Percentiles rank a stretch among this genome's conserved stretches.
Evolutionary conservation across 2,888 invertebrate species (phyloP).

Genomic region (Volucella inflata): DNA sequence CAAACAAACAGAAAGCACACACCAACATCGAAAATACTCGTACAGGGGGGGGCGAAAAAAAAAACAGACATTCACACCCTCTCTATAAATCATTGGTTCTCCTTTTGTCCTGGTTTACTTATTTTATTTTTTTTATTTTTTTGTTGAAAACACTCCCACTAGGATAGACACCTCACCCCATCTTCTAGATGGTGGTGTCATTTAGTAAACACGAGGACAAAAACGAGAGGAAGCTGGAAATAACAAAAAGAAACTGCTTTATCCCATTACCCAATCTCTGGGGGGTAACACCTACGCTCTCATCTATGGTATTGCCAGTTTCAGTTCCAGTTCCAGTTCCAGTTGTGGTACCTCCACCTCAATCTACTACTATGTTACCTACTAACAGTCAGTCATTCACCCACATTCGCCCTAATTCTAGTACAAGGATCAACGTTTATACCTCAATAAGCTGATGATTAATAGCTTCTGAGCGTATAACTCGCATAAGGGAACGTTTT

Average conservation of each 20-base stretch:
- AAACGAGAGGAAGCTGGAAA: slow-evolving; percentile 28
- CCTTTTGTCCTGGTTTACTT: slow-evolving; percentile 20
- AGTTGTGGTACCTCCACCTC: slow-evolving; percentile 1
- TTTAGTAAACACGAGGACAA: slow-evolving; percentile 39
- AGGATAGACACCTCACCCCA: not conserved
- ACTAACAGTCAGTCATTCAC: slow-evolving; percentile 53
- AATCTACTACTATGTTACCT: not conserved
- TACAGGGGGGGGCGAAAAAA: slow-evolving; percentile 13
- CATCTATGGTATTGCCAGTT: not conserved
- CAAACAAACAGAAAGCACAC: slow-evolving; percentile 52
- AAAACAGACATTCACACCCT: slow-evolving; percentile 59
- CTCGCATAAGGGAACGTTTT: slow-evolving; percentile 42
- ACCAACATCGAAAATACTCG: not conserved
- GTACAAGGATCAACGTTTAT: slow-evolving; percentile 79
- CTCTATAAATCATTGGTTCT: slow-evolving; percentile 65
- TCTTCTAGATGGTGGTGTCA: slow-evolving; percentile 35
- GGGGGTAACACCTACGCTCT: slow-evolving; percentile 42
- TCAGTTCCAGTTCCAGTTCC: too few species aligned
- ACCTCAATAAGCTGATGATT: slow-evolving; percentile 82
- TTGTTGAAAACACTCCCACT: slow-evolving; percentile 37
- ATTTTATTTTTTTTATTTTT: slow-evolving; percentile 6
- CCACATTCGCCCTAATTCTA: slow-evolving; percentile 69
- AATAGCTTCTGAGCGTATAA: slow-evolving; percentile 78
- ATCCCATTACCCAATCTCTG: slow-evolving; percentile 61
- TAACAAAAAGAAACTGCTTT: slow-evolving; percentile 62